phyloP scores from a whole-genome alignment of 2,888 invertebrate genomes.

The Lithophane leautieri region DNA sequence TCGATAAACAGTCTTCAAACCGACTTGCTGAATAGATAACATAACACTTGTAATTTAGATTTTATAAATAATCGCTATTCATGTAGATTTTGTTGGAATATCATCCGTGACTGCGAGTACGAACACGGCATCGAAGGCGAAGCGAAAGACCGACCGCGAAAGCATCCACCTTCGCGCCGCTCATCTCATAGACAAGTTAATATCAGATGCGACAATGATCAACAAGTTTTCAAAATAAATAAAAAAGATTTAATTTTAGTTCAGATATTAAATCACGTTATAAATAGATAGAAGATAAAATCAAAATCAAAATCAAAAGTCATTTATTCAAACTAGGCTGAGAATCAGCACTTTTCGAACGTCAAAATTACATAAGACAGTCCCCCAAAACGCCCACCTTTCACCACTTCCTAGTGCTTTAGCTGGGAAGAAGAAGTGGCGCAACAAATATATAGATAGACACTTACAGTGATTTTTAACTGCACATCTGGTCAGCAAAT shows the following conservation, averaged over 20 bases:
- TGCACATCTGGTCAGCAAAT: neutral
- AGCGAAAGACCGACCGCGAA: conserved; percentile 85
- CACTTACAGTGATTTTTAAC: conserved; percentile 9
- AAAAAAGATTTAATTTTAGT: neutral
- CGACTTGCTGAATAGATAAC: conserved; percentile 76
- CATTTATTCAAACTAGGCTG: too few species aligned
- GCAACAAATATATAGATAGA: too few species aligned
- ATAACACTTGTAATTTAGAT: conserved; percentile 77
- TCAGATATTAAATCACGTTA: neutral
- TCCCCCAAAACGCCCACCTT: too few species aligned
- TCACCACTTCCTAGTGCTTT: too few species aligned
- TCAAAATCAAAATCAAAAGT: too few species aligned
- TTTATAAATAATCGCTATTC: conserved; percentile 82
- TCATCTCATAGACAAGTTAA: conserved; percentile 77
- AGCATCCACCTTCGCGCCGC: conserved; percentile 82
- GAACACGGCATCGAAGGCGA: conserved; percentile 87
- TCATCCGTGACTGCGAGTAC: conserved; percentile 88
- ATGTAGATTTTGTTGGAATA: conserved; percentile 81
- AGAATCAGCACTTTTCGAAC: too few species aligned
- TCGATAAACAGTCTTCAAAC: conserved; percentile 73
- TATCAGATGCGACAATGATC: conserved; percentile 42
- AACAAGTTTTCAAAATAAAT: conserved; percentile 26
- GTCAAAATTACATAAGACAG: too few species aligned
- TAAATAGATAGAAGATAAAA: too few species aligned
- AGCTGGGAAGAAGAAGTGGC: too few species aligned